Percentiles rank a stretch among this genome's conserved stretches.
phyloP scores from a whole-genome alignment of 1,140 invertebrate genomes.

The Hydropsyche tenuis region DNA sequence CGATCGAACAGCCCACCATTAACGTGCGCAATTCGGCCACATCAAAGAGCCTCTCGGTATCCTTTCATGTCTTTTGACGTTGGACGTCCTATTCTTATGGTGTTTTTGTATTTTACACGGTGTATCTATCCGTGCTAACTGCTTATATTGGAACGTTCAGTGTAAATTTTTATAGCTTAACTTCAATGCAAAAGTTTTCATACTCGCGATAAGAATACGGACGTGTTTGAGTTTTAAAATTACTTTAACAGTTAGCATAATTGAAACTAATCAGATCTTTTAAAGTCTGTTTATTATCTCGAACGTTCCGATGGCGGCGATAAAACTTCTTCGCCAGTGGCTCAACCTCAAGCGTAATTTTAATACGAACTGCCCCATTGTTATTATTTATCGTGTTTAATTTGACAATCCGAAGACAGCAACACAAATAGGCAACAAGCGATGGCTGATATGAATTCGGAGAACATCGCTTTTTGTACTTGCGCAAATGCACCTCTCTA shows the following conservation, averaged over 20 bases:
- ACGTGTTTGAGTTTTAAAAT: too few relatives aligned
- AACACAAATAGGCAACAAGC: constrained; percentile 32
- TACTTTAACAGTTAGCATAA: too few relatives aligned
- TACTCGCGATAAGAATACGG: too few relatives aligned
- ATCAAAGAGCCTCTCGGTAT: constrained; percentile 35
- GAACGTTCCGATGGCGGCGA: too few relatives aligned
- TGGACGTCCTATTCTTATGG: constrained; percentile 13
- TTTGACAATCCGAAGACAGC: constrained; percentile 46
- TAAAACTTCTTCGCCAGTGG: too few relatives aligned
- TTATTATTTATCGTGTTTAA: constrained; percentile 37
- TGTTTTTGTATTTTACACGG: background rate
- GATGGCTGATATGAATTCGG: background rate
- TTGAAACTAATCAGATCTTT: too few relatives aligned
- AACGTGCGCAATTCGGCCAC: constrained; percentile 37
- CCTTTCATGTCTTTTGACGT: constrained; percentile 8
- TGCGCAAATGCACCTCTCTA: constrained; percentile 10
- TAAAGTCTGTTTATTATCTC: too few relatives aligned
- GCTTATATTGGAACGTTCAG: too few relatives aligned
- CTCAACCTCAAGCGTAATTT: too few relatives aligned
- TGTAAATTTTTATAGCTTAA: too few relatives aligned
- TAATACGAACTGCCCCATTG: background rate
- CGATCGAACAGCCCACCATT: constrained; percentile 38
- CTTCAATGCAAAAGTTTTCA: too few relatives aligned
- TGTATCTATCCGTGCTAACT: too few relatives aligned
- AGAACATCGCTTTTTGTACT: background rate